Percentiles rank a stretch among this genome's conserved stretches.
These are phyloP conservation scores for Apodemia hepburni DNA, from an alignment of 2,888 invertebrate species.

Conservation along the genomic window DNA sequence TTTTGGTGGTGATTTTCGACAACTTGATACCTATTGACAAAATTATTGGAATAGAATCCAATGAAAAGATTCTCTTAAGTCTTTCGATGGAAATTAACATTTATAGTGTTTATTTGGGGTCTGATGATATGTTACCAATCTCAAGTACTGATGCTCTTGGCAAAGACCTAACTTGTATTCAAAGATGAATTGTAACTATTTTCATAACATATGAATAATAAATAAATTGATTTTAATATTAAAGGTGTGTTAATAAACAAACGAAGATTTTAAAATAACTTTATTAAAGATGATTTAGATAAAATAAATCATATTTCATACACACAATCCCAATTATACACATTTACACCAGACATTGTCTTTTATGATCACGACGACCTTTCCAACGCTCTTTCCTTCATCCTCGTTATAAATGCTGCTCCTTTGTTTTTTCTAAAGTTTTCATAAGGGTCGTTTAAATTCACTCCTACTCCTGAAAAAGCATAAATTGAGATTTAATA, in stretches of 20 bases:
- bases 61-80: too few relatives aligned
- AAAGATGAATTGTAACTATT: too few relatives aligned
- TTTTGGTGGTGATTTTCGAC: too few relatives aligned
- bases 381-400: slow-evolving; percentile 94
- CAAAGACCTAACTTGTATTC: too few relatives aligned
- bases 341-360: slow-evolving; percentile 57
- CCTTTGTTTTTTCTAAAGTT: slow-evolving; percentile 98
- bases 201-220: neutral
- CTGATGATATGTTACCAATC: too few relatives aligned
- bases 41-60: too few relatives aligned
- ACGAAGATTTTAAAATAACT: slow-evolving; percentile 54
- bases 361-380: slow-evolving; percentile 67
- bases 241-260: slow-evolving; percentile 26
- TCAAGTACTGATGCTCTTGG: too few relatives aligned
- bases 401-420: slow-evolving; percentile 95
- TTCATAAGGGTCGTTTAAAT: slow-evolving; percentile 97
- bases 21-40: too few relatives aligned
- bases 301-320: slow-evolving; percentile 69
- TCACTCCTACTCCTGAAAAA: slow-evolving; percentile 91
- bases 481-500: neutral
- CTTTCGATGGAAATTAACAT: too few relatives aligned
- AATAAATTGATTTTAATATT: slow-evolving; percentile 12
- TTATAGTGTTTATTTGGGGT: too few relatives aligned
- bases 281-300: slow-evolving; percentile 71
- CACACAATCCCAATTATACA: slow-evolving; percentile 65